A percentile compares a stretch with the other conserved stretches of the same genome.
phyloP scores from a whole-genome alignment of 2,888 invertebrate genomes.

The Aporophyla nigra region DNA sequence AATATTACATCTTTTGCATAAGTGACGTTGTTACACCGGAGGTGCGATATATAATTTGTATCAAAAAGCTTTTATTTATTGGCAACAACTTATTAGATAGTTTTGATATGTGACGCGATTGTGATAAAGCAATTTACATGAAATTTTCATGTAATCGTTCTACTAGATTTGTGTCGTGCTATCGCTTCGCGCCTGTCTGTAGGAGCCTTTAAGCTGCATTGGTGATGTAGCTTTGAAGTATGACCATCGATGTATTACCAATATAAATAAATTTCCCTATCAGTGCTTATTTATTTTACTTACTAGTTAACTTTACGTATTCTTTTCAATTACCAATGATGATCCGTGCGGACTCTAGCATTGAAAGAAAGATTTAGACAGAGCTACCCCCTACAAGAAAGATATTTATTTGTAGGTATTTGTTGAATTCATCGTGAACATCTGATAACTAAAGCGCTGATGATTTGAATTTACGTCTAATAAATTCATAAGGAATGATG shows the following conservation, averaged over 20 bases:
- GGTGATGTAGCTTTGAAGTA: not conserved
- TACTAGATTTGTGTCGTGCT: too few species aligned
- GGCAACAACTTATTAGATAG: too few species aligned
- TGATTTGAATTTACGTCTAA: not conserved
- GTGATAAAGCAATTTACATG: too few species aligned
- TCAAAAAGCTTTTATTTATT: too few species aligned
- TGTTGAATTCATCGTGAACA: not conserved
- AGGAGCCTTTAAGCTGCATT: not conserved
- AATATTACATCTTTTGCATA: too few species aligned
- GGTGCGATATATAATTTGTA: too few species aligned
- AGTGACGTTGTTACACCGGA: too few species aligned
- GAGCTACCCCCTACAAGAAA: too few species aligned
- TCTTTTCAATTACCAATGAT: not conserved
- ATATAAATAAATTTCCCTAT: not conserved
- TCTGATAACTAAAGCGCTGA: not conserved
- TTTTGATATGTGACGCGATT: too few species aligned
- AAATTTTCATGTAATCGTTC: too few species aligned
- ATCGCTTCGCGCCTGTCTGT: too few species aligned
- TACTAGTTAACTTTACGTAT: not conserved
- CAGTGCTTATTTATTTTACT: not conserved
- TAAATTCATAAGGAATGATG: slow-evolving; percentile 13
- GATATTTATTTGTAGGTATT: not conserved
- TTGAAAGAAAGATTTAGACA: not conserved
- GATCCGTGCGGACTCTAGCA: not conserved
- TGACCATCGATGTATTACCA: not conserved